phyloP scores from a whole-genome alignment of 2,113 vertebrate species.

The Ailuropoda melanoleuca region DNA sequence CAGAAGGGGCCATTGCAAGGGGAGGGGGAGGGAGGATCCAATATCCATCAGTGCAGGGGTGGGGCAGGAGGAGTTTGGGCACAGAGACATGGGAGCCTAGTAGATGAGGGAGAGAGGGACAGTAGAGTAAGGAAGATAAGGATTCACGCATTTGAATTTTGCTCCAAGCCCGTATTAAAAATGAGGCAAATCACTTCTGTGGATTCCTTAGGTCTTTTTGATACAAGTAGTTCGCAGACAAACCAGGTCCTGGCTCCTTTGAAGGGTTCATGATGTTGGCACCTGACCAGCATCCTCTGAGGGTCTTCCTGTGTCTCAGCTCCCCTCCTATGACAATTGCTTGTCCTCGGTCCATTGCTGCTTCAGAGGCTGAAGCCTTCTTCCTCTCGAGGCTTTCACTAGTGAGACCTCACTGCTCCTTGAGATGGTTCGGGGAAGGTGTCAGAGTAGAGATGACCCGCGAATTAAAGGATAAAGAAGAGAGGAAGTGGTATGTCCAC shows the following conservation, averaged over 20 bases:
- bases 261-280: neutral
- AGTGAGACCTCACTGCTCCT: neutral
- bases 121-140: neutral
- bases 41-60: fast-evolving
- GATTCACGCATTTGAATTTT: neutral
- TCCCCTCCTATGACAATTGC: neutral
- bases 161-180: neutral
- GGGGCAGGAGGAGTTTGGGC: neutral
- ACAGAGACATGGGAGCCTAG: neutral
- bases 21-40: neutral
- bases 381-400: neutral
- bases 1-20: neutral
- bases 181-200: neutral
- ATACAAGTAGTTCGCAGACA: neutral
- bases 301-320: neutral
- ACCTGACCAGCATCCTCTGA: neutral
- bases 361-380: neutral
- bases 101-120: neutral
- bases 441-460: neutral
- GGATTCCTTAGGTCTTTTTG: neutral
- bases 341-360: neutral
- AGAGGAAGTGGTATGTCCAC: neutral
- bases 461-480: neutral
- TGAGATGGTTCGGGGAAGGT: neutral
- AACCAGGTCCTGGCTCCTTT: neutral